Evolutionary conservation across 2,888 invertebrate genomes (phyloP).

Genomic region (Endomychus coccineus): DNA sequence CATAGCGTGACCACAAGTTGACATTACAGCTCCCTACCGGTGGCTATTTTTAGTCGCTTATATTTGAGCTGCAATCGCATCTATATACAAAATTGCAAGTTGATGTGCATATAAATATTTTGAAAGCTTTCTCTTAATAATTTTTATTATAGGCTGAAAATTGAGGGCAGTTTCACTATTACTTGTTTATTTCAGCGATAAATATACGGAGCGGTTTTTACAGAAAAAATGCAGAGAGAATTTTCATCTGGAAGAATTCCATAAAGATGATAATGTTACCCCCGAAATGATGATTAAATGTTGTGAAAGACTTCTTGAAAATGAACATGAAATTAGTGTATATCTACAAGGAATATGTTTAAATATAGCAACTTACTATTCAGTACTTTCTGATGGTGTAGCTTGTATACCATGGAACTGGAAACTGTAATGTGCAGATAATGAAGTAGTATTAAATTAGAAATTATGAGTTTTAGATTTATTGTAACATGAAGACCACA

Average conservation of each 20-base stretch:
- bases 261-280: slow-evolving; percentile 86
- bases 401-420: slow-evolving; percentile 91
- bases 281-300: slow-evolving; percentile 85
- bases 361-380: slow-evolving; percentile 84
- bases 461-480: no score
- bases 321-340: slow-evolving; percentile 43
- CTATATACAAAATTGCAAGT: no score
- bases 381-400: slow-evolving; percentile 82
- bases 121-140: no score
- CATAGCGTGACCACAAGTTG: no score
- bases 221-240: slow-evolving; percentile 58
- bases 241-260: slow-evolving; percentile 63
- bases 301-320: slow-evolving; percentile 60
- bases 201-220: slow-evolving; percentile 70
- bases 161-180: no score
- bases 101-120: no score
- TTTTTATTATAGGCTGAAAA: no score
- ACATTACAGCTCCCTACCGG: no score
- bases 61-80: no score
- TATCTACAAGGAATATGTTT: slow-evolving; percentile 62
- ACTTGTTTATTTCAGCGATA: slow-evolving; percentile 52
- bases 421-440: slow-evolving; percentile 3
- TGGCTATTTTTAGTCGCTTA: no score
- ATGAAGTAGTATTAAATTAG: no score
- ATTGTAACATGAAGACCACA: no score